Conservation (phyloP, 2,888 invertebrate species). For the Linyphia triangularis region DNA sequence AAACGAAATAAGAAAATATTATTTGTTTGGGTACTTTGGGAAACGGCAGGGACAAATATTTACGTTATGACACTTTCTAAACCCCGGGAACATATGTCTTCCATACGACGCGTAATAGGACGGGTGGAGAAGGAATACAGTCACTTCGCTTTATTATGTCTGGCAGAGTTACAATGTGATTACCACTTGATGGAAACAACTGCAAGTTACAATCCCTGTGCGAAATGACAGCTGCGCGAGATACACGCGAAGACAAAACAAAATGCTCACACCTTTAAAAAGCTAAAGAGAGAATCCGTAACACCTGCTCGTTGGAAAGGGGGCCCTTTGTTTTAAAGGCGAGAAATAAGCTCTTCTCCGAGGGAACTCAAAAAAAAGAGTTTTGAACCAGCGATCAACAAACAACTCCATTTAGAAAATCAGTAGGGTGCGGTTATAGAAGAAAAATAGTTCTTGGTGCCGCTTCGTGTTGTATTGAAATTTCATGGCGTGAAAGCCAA, state of each 20-base stretch:
- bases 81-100: conserved; percentile 43
- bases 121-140: conserved; percentile 1
- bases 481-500: no score
- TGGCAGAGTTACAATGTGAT: conserved; percentile 71
- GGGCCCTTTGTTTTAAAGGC: conserved; percentile 30
- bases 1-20: conserved; percentile 13
- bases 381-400: not conserved
- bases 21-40: conserved; percentile 57
- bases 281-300: conserved; percentile 42
- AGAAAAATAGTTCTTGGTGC: no score
- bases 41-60: conserved; percentile 66
- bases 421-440: not conserved
- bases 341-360: conserved; percentile 10
- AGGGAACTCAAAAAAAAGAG: not conserved
- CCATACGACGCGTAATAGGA: conserved; percentile 16
- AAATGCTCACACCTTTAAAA: conserved; percentile 31
- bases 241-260: conserved; percentile 34
- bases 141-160: conserved; percentile 55
- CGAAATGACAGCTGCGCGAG: conserved; percentile 49
- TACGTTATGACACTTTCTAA: conserved; percentile 60
- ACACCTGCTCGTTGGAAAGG: conserved; percentile 52
- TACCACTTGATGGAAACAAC: conserved; percentile 67
- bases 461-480: no score
- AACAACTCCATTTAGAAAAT: conserved; percentile 20
- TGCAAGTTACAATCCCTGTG: conserved; percentile 31